phyloP scores from a whole-genome alignment of 2,797 vertebrate genomes.

The Melanotaenia parkinsoni region DNA sequence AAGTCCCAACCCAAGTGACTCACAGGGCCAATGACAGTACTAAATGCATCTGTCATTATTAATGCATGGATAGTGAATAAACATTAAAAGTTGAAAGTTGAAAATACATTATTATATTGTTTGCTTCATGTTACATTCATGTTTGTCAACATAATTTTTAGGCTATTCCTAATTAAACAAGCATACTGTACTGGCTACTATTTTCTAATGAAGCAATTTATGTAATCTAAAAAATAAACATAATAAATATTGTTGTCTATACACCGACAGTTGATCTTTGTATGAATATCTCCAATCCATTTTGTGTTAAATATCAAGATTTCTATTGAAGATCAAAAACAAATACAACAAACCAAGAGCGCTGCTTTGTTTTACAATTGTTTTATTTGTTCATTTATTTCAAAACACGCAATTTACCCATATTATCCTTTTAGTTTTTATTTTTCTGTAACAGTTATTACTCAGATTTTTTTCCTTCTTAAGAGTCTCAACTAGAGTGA shows the following conservation, averaged over 20 bases:
- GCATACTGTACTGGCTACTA: conserved; percentile 13
- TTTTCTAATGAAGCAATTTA: conserved; percentile 31
- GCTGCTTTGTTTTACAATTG: conserved; percentile 80
- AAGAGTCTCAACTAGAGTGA: conserved; percentile 83
- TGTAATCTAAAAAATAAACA: conserved; percentile 19
- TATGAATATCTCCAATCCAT: conserved; percentile 16
- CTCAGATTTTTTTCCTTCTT: conserved; percentile 84
- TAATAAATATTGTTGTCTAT: conserved; percentile 21
- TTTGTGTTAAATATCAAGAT: conserved; percentile 14
- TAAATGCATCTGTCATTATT: not conserved
- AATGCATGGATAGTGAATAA: not conserved
- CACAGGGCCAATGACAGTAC: not conserved
- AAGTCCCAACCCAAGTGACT: conserved; percentile 6
- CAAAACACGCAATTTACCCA: conserved; percentile 89
- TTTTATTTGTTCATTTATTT: conserved; percentile 88
- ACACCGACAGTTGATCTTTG: conserved; percentile 16
- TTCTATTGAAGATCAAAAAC: not conserved
- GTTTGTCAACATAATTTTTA: conserved; percentile 7
- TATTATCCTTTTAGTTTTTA: conserved; percentile 86
- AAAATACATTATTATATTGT: conserved; percentile 2
- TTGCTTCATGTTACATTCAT: not conserved
- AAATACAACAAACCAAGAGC: conserved; percentile 59
- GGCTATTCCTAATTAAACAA: conserved; percentile 2
- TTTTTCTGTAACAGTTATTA: conserved; percentile 89
- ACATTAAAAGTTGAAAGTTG: not conserved